Evolutionary conservation across 1,140 invertebrate genomes (phyloP).

Genomic region (Pectinophora gossypiella): DNA sequence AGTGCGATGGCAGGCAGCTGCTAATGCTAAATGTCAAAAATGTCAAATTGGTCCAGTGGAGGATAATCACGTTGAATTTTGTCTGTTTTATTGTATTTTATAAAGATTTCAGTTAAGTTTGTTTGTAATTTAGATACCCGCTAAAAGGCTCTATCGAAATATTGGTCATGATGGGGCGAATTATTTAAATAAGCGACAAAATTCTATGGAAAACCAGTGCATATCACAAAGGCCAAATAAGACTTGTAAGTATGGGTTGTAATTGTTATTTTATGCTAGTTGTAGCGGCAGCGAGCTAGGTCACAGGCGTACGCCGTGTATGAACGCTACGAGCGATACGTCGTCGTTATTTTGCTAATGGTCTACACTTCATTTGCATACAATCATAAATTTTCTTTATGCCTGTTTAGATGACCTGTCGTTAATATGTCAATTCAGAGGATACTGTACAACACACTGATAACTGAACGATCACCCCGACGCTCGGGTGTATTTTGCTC

Average conservation of each 20-base stretch:
- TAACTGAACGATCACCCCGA: not conserved
- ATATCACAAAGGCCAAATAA: constrained; percentile 40
- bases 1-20: too few relatives aligned
- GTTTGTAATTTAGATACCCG: constrained; percentile 9
- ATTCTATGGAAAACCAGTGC: constrained; percentile 58
- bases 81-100: not conserved
- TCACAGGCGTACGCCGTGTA: constrained; percentile 32
- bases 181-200: constrained; percentile 33
- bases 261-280: constrained; percentile 33
- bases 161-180: constrained; percentile 35
- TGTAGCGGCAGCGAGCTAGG: constrained; percentile 27
- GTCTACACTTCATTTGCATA: constrained; percentile 63
- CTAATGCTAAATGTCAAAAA: constrained; percentile 15
- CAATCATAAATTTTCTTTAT: constrained; percentile 44
- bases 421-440: not conserved
- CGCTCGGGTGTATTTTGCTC: not conserved
- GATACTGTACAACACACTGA: not conserved
- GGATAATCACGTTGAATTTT: not conserved
- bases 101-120: constrained; percentile 4
- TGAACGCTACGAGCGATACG: constrained; percentile 38
- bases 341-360: constrained; percentile 54
- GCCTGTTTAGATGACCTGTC: constrained; percentile 20
- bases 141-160: constrained; percentile 11
- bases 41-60: constrained; percentile 15
- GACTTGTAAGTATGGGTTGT: constrained; percentile 49